phyloP scores from a whole-genome alignment of 2,888 invertebrate species.

The Sarcophaga rosellei region DNA sequence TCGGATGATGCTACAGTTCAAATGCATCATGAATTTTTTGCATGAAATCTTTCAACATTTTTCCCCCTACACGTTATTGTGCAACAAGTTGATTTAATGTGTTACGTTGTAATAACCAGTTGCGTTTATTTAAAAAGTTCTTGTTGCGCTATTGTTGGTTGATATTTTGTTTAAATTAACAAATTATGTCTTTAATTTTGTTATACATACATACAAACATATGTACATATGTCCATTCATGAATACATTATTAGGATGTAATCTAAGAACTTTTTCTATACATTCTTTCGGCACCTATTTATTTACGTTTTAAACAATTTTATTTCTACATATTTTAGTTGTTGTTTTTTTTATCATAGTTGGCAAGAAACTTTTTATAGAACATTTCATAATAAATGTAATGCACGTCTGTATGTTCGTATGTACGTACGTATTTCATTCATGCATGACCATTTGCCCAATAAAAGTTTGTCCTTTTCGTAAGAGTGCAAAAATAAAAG shows the following conservation, averaged over 20 bases:
- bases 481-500: slow-evolving; percentile 6
- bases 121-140: neutral
- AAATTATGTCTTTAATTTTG: slow-evolving; percentile 32
- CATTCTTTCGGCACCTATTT: slow-evolving; percentile 6
- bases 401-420: slow-evolving; percentile 36
- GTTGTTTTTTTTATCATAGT: neutral
- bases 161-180: slow-evolving; percentile 21
- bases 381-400: slow-evolving; percentile 54
- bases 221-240: slow-evolving; percentile 5
- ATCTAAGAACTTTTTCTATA: slow-evolving; percentile 11
- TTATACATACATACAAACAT: neutral
- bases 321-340: slow-evolving; percentile 3
- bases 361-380: slow-evolving; percentile 25
- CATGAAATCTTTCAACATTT: neutral
- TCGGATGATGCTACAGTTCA: neutral
- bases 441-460: slow-evolving; percentile 63
- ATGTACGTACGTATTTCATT: slow-evolving; percentile 15
- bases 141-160: neutral
- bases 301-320: slow-evolving; percentile 4
- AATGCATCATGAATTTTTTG: neutral
- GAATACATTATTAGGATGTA: slow-evolving; percentile 18
- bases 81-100: slow-evolving; percentile 30
- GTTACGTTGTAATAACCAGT: slow-evolving; percentile 9
- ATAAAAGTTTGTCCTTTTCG: slow-evolving; percentile 56
- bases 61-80: neutral